These are phyloP conservation scores for Caenorhabditis remanei DNA, from an alignment of 1,140 invertebrate species.

Conservation along the genomic window DNA sequence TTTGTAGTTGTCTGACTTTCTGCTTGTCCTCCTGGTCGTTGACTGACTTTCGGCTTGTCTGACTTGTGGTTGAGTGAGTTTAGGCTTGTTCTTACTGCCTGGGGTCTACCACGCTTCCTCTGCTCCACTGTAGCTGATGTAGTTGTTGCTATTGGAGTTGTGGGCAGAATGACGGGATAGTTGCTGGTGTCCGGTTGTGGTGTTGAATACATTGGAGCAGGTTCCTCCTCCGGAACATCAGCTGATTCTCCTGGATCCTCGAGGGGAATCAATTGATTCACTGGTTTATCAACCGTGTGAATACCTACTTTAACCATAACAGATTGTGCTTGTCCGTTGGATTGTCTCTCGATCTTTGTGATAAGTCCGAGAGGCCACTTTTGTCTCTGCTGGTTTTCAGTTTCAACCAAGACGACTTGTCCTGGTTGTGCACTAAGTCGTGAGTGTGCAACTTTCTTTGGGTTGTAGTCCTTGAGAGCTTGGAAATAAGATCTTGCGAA, in stretches of 20 bases:
- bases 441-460: background rate
- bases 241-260: conserved; percentile 21
- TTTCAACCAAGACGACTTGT: background rate
- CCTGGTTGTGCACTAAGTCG: background rate
- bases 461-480: background rate
- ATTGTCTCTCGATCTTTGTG: background rate
- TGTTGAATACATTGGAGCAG: too few species aligned
- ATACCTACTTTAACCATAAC: background rate
- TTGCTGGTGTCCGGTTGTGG: too few species aligned
- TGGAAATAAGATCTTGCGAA: background rate
- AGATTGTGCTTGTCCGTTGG: background rate
- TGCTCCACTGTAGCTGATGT: too few species aligned
- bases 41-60: too few species aligned
- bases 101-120: too few species aligned
- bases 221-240: too few species aligned
- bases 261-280: background rate
- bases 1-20: too few species aligned
- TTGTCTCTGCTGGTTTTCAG: background rate
- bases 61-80: too few species aligned
- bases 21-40: too few species aligned
- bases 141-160: too few species aligned
- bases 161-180: too few species aligned
- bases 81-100: too few species aligned
- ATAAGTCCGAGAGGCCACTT: background rate
- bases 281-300: background rate